These are phyloP conservation scores for Atethmia centrago DNA, from an alignment of 2,888 invertebrate species.

Conservation along the genomic window DNA sequence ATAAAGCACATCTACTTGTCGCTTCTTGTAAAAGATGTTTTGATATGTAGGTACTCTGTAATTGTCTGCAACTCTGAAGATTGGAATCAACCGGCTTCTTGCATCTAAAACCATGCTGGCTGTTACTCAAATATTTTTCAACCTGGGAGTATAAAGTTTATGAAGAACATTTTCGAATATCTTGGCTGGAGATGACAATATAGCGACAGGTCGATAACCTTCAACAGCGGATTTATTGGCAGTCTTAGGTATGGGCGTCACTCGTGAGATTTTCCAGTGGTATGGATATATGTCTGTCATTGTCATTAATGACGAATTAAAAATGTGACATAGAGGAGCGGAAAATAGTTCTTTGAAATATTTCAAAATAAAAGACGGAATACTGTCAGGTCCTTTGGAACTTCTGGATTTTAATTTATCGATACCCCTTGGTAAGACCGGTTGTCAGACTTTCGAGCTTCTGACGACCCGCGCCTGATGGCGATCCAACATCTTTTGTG, in stretches of 20 bases:
- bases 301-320: not conserved
- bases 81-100: not conserved
- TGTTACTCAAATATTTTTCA: not conserved
- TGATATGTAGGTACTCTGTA: not conserved
- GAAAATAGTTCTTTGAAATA: not conserved
- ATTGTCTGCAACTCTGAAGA: not conserved
- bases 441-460: no score
- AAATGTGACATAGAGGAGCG: not conserved
- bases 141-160: no score
- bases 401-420: no score
- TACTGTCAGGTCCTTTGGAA: no score
- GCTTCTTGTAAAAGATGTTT: not conserved
- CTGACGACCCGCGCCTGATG: no score
- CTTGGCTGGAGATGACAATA: constrained; percentile 1
- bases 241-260: not conserved
- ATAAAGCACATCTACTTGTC: not conserved
- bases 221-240: no score
- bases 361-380: not conserved
- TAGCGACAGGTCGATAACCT: not conserved
- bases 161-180: not conserved
- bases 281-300: not conserved
- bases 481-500: no score
- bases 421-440: no score
- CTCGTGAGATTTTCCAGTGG: not conserved
- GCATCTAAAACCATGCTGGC: not conserved